These are phyloP conservation scores for Aricia artaxerxes DNA, from an alignment of 2,888 invertebrate genomes.

Conservation along the genomic window DNA sequence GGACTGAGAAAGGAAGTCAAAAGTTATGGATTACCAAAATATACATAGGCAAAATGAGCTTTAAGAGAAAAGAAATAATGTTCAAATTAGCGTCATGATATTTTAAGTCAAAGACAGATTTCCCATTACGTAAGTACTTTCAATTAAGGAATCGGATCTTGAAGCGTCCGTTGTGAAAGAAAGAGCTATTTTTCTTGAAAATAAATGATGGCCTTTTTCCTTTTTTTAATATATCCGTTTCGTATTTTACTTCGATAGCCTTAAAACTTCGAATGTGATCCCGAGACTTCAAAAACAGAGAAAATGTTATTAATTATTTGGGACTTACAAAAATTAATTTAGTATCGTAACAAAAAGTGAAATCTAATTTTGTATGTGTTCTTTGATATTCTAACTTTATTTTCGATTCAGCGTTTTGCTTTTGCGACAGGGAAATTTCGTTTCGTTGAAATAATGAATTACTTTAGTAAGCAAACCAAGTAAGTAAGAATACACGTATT, in stretches of 20 bases:
- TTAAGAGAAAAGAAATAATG: neutral
- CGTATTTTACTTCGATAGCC: neutral
- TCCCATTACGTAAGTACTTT: conserved; percentile 34
- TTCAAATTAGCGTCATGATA: conserved; percentile 25
- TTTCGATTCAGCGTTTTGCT: neutral
- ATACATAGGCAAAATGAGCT: conserved; percentile 12
- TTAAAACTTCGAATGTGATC: neutral
- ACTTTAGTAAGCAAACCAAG: neutral
- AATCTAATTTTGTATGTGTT: neutral
- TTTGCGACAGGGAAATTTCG: neutral
- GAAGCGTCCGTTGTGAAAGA: conserved; percentile 24
- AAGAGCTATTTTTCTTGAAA: conserved; percentile 26
- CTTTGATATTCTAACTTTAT: neutral
- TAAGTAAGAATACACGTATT: neutral
- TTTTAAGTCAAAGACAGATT: conserved; percentile 18
- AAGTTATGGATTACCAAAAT: conserved; percentile 8
- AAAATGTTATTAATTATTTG: neutral
- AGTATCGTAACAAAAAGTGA: neutral
- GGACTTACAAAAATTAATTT: conserved; percentile 1
- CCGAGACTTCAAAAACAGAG: neutral
- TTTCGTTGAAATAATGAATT: neutral
- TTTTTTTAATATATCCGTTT: conserved; percentile 10
- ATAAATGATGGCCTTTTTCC: neutral
- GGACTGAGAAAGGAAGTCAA: conserved; percentile 5
- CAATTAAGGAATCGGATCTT: conserved; percentile 33